Conservation (phyloP, 2,113 vertebrate genomes). For the Marmota monax region DNA sequence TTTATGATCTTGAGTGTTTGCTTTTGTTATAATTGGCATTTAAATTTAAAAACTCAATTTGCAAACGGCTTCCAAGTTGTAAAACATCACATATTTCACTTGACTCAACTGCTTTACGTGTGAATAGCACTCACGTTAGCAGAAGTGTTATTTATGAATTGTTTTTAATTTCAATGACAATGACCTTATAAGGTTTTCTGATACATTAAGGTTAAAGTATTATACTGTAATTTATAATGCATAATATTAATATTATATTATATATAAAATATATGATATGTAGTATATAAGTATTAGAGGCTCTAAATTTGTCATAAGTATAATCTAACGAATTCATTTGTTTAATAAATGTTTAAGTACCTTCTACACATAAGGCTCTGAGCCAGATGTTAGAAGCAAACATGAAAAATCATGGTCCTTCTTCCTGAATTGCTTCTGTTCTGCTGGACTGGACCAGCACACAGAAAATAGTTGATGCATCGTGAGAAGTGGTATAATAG, state of each 20-base stretch:
- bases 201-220: background rate
- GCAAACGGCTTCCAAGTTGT: background rate
- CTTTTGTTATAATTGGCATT: background rate
- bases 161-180: slow-evolving; percentile 11
- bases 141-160: background rate
- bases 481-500: background rate
- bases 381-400: background rate
- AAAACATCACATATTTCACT: background rate
- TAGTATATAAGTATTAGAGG: background rate
- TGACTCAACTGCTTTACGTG: background rate
- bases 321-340: background rate
- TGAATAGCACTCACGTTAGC: background rate
- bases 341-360: background rate
- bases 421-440: background rate
- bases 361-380: background rate
- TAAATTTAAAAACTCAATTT: background rate
- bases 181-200: background rate
- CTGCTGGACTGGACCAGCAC: background rate
- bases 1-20: background rate
- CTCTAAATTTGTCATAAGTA: background rate
- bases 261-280: no score
- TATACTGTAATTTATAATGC: background rate
- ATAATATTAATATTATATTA: background rate
- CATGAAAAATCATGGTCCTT: background rate
- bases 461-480: background rate